These are phyloP conservation scores for Paratilapia polleni DNA, from an alignment of 2,113 vertebrate genomes.

Conservation along the genomic window DNA sequence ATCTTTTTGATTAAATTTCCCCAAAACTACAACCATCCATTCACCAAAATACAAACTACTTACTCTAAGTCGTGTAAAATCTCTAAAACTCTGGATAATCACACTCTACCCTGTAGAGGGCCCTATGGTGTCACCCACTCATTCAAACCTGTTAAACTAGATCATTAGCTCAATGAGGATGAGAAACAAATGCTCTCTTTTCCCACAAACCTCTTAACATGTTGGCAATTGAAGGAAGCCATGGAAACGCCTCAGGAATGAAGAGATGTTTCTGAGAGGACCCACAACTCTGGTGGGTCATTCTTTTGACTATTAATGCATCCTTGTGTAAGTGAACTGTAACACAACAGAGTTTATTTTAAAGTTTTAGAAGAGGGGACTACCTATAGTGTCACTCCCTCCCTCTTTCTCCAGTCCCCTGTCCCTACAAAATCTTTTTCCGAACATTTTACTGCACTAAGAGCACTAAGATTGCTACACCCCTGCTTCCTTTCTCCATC, in stretches of 20 bases:
- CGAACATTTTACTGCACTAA: not conserved
- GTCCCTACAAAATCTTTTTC: not conserved
- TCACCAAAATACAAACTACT: not conserved
- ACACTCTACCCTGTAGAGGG: slow-evolving; percentile 54
- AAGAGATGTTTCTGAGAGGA: slow-evolving; percentile 61
- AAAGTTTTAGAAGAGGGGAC: slow-evolving; percentile 29
- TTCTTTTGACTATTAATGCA: slow-evolving; percentile 68
- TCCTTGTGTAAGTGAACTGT: slow-evolving; percentile 51
- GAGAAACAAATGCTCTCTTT: slow-evolving; percentile 71
- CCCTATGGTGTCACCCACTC: slow-evolving; percentile 50
- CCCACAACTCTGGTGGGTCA: slow-evolving; percentile 52
- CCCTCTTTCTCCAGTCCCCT: not conserved
- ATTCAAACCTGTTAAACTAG: slow-evolving; percentile 51
- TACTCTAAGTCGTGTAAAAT: not conserved
- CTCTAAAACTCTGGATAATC: not conserved
- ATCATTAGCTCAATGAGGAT: slow-evolving; percentile 71
- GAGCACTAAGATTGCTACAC: not conserved
- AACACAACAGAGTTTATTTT: slow-evolving; percentile 49
- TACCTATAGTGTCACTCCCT: slow-evolving; percentile 31
- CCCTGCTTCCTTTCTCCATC: not conserved
- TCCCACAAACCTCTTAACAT: slow-evolving; percentile 82
- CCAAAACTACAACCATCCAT: fast-evolving
- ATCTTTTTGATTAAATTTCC: fast-evolving
- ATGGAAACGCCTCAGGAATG: slow-evolving; percentile 78
- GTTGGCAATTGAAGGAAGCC: slow-evolving; percentile 73